Conservation (phyloP, 2,113 vertebrate species). For the Castor canadensis region DNA sequence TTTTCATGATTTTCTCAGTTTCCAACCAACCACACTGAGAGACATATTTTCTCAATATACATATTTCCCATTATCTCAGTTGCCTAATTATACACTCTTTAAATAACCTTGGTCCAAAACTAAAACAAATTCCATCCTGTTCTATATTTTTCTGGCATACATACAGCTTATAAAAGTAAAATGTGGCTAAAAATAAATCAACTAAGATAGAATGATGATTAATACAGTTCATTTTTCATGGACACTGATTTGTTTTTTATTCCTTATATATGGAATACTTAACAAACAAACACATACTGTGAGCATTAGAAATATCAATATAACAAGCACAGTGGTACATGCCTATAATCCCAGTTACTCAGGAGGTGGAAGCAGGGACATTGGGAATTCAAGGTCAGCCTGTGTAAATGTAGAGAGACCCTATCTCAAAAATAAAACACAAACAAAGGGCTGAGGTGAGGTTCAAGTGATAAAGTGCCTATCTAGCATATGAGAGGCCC, state of each 20-base stretch:
- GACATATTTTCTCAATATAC: not conserved
- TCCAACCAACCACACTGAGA: not conserved
- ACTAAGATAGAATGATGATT: not conserved
- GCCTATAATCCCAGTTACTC: too few relatives aligned
- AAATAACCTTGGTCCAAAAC: not conserved
- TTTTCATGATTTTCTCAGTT: not conserved
- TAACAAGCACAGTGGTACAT: too few relatives aligned
- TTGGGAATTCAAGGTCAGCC: too few relatives aligned
- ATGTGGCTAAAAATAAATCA: not conserved
- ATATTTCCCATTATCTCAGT: not conserved
- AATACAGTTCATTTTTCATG: not conserved
- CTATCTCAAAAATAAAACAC: too few relatives aligned
- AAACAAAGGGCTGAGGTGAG: too few relatives aligned
- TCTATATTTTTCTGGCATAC: not conserved
- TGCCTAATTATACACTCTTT: not conserved
- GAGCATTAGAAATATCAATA: not conserved
- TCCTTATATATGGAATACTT: not conserved
- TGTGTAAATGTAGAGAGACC: too few relatives aligned
- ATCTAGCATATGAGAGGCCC: too few relatives aligned
- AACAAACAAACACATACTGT: not conserved
- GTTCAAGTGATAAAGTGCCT: too few relatives aligned
- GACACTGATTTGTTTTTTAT: not conserved
- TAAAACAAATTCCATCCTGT: not conserved
- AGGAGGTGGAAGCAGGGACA: too few relatives aligned
- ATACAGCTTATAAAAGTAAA: not conserved